Base-by-base conservation (phyloP, 2,797 vertebrate species). In the Poeciliopsis paucimaculata region DNA sequence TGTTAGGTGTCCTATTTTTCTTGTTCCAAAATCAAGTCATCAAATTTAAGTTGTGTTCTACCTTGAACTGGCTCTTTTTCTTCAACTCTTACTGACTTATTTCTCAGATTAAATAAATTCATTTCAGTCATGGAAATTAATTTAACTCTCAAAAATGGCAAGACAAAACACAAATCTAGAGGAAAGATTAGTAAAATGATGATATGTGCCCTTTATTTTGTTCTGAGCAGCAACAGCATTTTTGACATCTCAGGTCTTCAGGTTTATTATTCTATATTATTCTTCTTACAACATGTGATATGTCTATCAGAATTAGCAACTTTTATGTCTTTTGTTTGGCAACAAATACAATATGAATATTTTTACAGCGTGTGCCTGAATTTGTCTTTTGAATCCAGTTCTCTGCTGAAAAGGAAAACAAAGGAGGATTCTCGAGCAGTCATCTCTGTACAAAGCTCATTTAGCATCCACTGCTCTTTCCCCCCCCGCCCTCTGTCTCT, bases 391-490 rank as follows among this genome's bases (percentile, higher is more conserved):
- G 34, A 74, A 39, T 55, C 5, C 36, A 45, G 1, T 51, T 28
- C 16, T 51, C 13, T 15, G 57, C 18, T 43, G 23, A 34, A 41
- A 70, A 75, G 36, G n/a, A 36, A 51, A 73, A 62, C 12, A 71
- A 28, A 71, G 9, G 51, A 81, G 53, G 49, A 75, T 72, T 47
- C 53, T 51, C 7, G 6, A 55, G 23, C 31, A 75, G 41, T 72
- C 73, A 46, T 51, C 28, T 68, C 46, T 4, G 55, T 39, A 12
- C 71, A 23, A n/a, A 20, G 70, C 84, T 74, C 75, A 55, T 66
- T 53, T 70, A 39, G 62, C 64, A 75, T 73, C 43, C 68, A 60
- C 77, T 73, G 81, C 47, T 46, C 70, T 62, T 78, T 80, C 1
- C 1, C 2, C 8, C 16, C 47, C 16, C 47, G n/a, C n/a, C 0